Evolutionary conservation across 2,888 invertebrate species (phyloP).

Genomic region (Liopterus haemorrhoidalis): DNA sequence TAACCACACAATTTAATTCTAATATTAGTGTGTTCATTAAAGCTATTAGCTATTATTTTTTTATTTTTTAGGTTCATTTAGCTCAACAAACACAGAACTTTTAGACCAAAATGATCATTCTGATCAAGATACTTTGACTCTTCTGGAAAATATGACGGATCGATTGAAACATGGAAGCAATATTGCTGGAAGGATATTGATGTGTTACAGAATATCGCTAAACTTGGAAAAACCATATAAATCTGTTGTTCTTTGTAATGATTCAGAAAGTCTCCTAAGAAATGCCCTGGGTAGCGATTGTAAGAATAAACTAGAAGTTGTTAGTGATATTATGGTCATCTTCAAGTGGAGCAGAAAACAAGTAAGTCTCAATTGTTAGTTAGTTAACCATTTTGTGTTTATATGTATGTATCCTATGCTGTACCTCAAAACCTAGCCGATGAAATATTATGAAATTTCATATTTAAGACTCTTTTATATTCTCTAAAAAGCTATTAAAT

Average conservation of each 20-base stretch:
- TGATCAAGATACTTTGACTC: conserved; percentile 40
- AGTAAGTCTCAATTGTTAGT: conserved; percentile 34
- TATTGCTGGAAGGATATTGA: conserved; percentile 51
- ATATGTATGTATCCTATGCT: no score
- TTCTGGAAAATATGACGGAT: conserved; percentile 49
- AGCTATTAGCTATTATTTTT: conserved; percentile 9
- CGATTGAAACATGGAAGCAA: conserved; percentile 50
- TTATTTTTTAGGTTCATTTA: conserved; percentile 10
- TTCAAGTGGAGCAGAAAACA: conserved; percentile 51
- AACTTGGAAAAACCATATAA: conserved; percentile 54
- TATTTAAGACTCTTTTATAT: no score
- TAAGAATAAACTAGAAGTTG: conserved; percentile 53
- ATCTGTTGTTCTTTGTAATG: conserved; percentile 49
- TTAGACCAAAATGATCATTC: conserved; percentile 40
- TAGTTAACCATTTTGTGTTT: background rate
- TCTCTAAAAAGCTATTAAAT: no score
- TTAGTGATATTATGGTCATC: conserved; percentile 54
- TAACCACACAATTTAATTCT: no score
- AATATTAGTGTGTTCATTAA: no score
- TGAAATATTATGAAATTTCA: no score
- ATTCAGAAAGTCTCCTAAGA: conserved; percentile 50
- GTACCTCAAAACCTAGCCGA: no score
- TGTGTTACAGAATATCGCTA: conserved; percentile 53
- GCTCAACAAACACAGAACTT: conserved; percentile 39
- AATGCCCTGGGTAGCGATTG: conserved; percentile 51